These are phyloP conservation scores for Patiria miniata DNA, from an alignment of 35 echinoderm and acorn worm species.

Conservation along the genomic window DNA sequence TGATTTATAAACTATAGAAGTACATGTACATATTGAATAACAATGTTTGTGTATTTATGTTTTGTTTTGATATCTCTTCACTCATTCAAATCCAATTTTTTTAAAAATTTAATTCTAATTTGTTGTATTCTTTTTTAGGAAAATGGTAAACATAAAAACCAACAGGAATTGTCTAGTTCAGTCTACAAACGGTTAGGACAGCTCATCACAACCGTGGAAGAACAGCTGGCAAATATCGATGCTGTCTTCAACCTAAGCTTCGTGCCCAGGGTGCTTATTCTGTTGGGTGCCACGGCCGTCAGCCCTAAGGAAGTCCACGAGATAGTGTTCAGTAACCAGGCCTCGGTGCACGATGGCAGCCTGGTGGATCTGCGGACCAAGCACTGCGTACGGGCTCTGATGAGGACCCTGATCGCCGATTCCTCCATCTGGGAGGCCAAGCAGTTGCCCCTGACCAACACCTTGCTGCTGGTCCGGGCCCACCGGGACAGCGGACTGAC, in stretches of 20 bases:
- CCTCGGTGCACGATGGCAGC: background rate
- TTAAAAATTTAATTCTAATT: background rate
- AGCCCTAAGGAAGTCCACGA: constrained; percentile 69
- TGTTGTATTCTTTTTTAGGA: background rate
- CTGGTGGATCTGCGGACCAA: constrained; percentile 29
- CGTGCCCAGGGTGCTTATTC: constrained; percentile 43
- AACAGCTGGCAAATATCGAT: constrained; percentile 55
- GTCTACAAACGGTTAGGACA: constrained; percentile 23
- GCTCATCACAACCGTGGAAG: constrained; percentile 49
- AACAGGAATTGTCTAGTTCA: background rate
- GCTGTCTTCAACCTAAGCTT: constrained; percentile 28
- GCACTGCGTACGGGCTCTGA: constrained; percentile 47
- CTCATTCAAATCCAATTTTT: no score
- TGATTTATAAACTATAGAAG: no score
- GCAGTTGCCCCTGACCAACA: constrained; percentile 45
- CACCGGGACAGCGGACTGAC: constrained; percentile 49
- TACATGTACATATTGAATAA: no score
- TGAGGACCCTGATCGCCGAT: constrained; percentile 52
- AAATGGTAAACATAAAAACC: background rate
- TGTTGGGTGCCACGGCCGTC: constrained; percentile 67
- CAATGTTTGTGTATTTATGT: no score
- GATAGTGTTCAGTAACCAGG: constrained; percentile 45
- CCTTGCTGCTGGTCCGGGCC: constrained; percentile 50
- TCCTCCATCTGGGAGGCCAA: constrained; percentile 49
- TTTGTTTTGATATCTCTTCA: no score